Percentiles rank a stretch among this genome's conserved stretches.
These are phyloP conservation scores for Plecturocebus donacophilus DNA, from an alignment of 2,113 vertebrate species.

Conservation along the genomic window DNA sequence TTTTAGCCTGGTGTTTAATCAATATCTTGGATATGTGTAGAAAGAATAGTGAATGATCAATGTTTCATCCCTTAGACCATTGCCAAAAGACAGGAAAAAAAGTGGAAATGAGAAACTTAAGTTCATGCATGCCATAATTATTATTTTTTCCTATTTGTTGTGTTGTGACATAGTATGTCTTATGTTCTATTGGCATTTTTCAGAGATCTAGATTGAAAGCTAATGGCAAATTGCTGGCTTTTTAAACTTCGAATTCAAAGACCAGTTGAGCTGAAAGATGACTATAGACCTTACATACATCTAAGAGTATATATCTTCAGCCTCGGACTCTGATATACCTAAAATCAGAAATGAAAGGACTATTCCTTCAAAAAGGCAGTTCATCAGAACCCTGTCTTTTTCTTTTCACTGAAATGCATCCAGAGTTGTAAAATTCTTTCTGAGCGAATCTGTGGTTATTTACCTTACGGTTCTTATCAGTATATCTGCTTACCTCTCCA, in stretches of 20 bases:
- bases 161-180: not conserved
- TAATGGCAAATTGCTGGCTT: not conserved
- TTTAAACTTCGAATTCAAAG: constrained; percentile 36
- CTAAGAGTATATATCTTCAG: not conserved
- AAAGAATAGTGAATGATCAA: not conserved
- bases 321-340: not conserved
- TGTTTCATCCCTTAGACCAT: not conserved
- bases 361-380: not conserved
- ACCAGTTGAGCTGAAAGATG: not conserved
- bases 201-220: constrained; percentile 14
- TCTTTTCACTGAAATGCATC: not conserved
- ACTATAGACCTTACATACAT: not conserved
- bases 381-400: not conserved
- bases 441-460: constrained; percentile 75
- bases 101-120: not conserved
- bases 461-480: constrained; percentile 74
- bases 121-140: not conserved
- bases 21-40: not conserved
- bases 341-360: not conserved
- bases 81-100: not conserved
- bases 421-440: constrained; percentile 18
- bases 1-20: not conserved
- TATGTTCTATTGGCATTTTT: not conserved
- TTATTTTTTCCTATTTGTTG: constrained; percentile 54
- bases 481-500: constrained; percentile 66